Evolutionary conservation across 2,797 vertebrate species (phyloP).

Genomic region (Labroides dimidiatus): DNA sequence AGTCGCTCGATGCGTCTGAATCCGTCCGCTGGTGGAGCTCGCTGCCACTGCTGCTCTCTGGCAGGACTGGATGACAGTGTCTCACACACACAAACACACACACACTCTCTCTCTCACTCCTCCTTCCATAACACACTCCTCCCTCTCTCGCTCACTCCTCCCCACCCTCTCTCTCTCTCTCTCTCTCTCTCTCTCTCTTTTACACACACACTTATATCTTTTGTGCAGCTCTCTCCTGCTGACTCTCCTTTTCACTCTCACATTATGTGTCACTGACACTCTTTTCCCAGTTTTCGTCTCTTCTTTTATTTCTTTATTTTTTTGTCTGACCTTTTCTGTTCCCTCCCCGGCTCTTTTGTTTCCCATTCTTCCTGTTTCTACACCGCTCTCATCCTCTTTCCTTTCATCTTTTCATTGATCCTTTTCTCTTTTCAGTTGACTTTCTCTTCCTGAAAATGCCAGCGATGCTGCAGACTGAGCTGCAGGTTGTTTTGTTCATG

Average conservation of each 20-base stretch:
- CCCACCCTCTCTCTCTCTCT: slow-evolving; percentile 29
- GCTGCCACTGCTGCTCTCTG: slow-evolving; percentile 70
- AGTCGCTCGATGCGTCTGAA: slow-evolving; percentile 54
- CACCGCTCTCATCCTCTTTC: slow-evolving; percentile 7
- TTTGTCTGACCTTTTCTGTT: slow-evolving; percentile 41
- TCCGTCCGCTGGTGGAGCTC: slow-evolving; percentile 67
- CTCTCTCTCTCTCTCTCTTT: slow-evolving; percentile 21
- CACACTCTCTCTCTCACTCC: slow-evolving; percentile 48
- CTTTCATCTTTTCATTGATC: slow-evolving; percentile 4
- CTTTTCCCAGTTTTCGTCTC: slow-evolving; percentile 31
- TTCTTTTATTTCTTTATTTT: slow-evolving; percentile 8
- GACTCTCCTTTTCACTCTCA: slow-evolving; percentile 60
- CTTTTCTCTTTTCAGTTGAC: not conserved
- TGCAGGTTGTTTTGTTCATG: slow-evolving; percentile 28
- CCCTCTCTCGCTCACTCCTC: slow-evolving; percentile 48
- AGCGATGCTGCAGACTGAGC: slow-evolving; percentile 48
- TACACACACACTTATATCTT: slow-evolving; percentile 68
- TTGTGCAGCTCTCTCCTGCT: slow-evolving; percentile 63
- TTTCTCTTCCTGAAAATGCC: slow-evolving; percentile 28
- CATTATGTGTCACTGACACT: slow-evolving; percentile 66
- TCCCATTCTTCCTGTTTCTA: slow-evolving; percentile 6
- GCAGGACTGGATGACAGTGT: slow-evolving; percentile 78
- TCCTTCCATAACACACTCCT: slow-evolving; percentile 54
- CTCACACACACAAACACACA: slow-evolving; percentile 41
- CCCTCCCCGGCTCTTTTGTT: not conserved